phyloP scores from a whole-genome alignment of 2,888 invertebrate species.

The Neocrepidodera transversa region DNA sequence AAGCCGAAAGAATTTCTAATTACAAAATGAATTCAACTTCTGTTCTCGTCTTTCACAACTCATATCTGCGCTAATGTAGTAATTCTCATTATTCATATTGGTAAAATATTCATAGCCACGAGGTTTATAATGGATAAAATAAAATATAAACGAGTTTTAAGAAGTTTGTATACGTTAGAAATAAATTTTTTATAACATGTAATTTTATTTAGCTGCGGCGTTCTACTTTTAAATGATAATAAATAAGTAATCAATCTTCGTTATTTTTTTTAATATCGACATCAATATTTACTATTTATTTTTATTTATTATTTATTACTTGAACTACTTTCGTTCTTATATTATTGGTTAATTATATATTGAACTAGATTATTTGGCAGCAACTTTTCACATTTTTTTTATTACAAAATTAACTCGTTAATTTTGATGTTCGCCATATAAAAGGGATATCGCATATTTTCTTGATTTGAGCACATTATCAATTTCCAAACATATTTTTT shows the following conservation, averaged over 20 bases:
- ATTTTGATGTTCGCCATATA: too few relatives aligned
- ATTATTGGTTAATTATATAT: too few relatives aligned
- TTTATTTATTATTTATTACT: neutral
- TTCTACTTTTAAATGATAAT: constrained; percentile 9
- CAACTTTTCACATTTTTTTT: too few relatives aligned
- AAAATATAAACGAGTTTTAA: neutral
- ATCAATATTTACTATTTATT: neutral
- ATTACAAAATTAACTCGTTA: too few relatives aligned
- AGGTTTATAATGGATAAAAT: constrained; percentile 7
- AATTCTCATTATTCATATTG: constrained; percentile 29
- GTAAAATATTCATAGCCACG: constrained; percentile 18
- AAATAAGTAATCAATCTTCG: constrained; percentile 12
- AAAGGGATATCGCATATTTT: too few relatives aligned
- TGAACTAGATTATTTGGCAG: too few relatives aligned
- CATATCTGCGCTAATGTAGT: constrained; percentile 33
- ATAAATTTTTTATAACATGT: constrained; percentile 1
- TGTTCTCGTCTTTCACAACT: constrained; percentile 33
- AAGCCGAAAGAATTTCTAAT: constrained; percentile 9
- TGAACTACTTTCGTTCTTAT: constrained; percentile 1
- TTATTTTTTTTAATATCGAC: neutral
- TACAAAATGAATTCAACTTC: constrained; percentile 35
- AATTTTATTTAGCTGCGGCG: neutral
- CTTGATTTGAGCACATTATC: too few relatives aligned
- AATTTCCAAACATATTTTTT: too few relatives aligned
- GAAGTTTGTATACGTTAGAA: neutral